Base-by-base conservation (phyloP, 2,888 invertebrate species). In the Diadromus collaris region DNA sequence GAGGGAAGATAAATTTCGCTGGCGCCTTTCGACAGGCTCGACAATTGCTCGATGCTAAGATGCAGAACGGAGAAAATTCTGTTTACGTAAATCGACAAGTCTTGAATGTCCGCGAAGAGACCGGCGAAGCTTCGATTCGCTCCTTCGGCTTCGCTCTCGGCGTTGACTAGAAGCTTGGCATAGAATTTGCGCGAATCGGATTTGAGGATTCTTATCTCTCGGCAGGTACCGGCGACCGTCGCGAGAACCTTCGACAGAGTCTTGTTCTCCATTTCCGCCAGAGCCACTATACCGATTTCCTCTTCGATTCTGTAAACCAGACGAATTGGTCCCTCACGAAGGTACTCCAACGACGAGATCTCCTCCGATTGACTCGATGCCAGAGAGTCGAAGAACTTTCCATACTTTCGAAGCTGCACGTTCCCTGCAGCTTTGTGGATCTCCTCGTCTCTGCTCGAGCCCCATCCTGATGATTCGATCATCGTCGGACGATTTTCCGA, bases 221-320 rank as follows among this genome's bases (percentile, higher is more conserved):
- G 92, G 90, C 96, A 97, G 2, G 97, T 91, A 9, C 95, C 94
- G 19, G 95, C 94, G 76, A 98, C 93, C 0, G 96, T 96, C 54
- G 95, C 94, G 9, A 98, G 91, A 60, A 97, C 93, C 91, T 96
- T 95, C 44, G 95, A 95, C 85, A 97, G 93, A 64, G 95, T 92
- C 87, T 95, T 95, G 88, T 97, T 97, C 90, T 97, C 97, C 29
- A 96, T 96, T 82, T 95, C 94, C 13, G 96, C 94, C 78, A 97
- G 90, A 82, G 95, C 94, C 41, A 95, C 91, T 41, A 96, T 89
- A 5, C 93, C 92, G 16, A 94, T 92, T 82, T 94, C 93, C 90
- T 97, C 96, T 82, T 91, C 92, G 2, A 94, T 93, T 69, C 91
- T 88, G 79, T 91, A 92, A 87, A 88, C 77, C 3, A 89, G 82